Evolutionary conservation across 2,113 vertebrate species (phyloP).

Genomic region (Micronisus gabar): DNA sequence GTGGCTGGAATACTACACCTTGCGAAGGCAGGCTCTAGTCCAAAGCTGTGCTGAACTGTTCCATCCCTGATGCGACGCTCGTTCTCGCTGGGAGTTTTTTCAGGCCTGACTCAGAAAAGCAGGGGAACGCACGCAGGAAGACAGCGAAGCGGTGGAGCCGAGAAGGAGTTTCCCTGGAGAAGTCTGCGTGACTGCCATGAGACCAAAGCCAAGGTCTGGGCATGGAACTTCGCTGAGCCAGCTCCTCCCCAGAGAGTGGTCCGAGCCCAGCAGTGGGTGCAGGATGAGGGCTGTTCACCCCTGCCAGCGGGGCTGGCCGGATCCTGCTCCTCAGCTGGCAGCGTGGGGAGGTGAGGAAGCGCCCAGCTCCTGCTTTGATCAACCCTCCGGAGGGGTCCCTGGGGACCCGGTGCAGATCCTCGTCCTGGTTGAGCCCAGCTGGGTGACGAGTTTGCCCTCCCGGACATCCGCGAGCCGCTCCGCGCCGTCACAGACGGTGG

Average conservation of each 20-base stretch:
- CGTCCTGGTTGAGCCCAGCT: not conserved
- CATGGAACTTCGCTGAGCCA: not conserved
- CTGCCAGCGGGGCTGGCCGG: not conserved
- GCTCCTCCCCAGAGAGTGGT: not conserved
- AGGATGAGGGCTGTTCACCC: fast-evolving
- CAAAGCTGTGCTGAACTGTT: not conserved
- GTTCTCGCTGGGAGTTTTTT: not conserved
- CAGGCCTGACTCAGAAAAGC: not conserved
- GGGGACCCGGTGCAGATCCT: not conserved
- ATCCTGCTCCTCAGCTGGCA: not conserved
- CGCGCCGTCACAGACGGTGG: fast-evolving
- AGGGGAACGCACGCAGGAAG: not conserved
- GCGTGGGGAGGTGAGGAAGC: fast-evolving
- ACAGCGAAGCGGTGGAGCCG: fast-evolving
- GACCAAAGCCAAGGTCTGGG: not conserved
- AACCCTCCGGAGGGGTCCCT: not conserved
- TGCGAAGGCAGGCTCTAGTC: not conserved
- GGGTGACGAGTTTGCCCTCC: not conserved
- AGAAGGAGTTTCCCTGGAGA: fast-evolving
- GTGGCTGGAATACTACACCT: not conserved
- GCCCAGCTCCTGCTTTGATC: not conserved
- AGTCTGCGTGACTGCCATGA: fast-evolving
- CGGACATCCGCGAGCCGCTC: fast-evolving
- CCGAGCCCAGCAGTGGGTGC: not conserved
- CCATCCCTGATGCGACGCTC: not conserved